Evolutionary conservation across 2,888 invertebrate genomes (phyloP).

Genomic region (Eupithecia dodoneata): DNA sequence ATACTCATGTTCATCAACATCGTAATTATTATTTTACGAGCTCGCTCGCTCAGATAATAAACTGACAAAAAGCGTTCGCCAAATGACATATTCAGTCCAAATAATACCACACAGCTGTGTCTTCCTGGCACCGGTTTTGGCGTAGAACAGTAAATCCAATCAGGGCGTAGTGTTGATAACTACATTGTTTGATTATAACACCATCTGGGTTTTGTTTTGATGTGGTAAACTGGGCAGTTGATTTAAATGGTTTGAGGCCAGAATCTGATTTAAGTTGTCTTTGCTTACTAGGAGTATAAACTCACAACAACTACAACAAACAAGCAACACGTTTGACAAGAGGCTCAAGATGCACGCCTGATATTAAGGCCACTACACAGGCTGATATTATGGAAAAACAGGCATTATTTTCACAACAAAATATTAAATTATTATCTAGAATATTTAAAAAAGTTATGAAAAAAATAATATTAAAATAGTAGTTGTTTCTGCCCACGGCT

Average conservation of each 20-base stretch:
- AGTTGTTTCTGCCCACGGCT: too few relatives aligned
- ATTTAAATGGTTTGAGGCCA: neutral
- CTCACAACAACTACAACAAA: too few relatives aligned
- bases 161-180: neutral
- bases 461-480: too few relatives aligned
- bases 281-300: neutral
- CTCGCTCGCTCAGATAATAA: neutral
- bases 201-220: constrained; percentile 6
- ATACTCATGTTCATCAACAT: neutral
- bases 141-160: neutral
- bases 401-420: too few relatives aligned
- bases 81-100: constrained; percentile 5
- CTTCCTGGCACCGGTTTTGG: neutral
- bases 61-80: constrained; percentile 5
- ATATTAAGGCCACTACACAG: too few relatives aligned
- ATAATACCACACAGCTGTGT: neutral
- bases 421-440: too few relatives aligned
- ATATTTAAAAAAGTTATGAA: too few relatives aligned
- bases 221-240: neutral
- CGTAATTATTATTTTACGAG: constrained; percentile 3
- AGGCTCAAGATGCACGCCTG: too few relatives aligned
- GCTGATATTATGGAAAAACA: too few relatives aligned
- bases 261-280: neutral
- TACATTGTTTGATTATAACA: neutral
- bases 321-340: too few relatives aligned